A percentile compares a stretch with the other conserved stretches of the same genome.
These are phyloP conservation scores for Ciconia nigra DNA, from an alignment of 2,797 vertebrate genomes.

Conservation along the genomic window DNA sequence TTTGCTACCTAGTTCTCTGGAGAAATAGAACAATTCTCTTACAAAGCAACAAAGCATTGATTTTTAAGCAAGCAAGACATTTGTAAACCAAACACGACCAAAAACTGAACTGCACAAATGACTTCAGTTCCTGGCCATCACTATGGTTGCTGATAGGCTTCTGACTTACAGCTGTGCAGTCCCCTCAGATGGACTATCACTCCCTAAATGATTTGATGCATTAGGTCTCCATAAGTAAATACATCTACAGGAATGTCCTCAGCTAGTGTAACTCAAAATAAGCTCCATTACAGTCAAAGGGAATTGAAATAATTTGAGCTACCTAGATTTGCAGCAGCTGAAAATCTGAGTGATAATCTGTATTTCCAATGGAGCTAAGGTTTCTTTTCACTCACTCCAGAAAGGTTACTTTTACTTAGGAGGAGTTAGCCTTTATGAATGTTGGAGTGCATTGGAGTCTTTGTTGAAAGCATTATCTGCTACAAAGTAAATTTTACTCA, in stretches of 20 bases:
- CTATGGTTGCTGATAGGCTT: neutral
- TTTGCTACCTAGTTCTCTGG: neutral
- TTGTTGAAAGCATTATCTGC: neutral
- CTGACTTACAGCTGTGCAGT: neutral
- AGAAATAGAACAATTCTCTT: neutral
- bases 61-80: neutral
- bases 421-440: neutral
- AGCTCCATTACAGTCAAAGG: neutral
- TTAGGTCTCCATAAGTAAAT: neutral
- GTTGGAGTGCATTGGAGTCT: neutral
- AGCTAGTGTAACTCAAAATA: neutral
- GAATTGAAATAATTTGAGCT: neutral
- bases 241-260: neutral
- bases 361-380: neutral
- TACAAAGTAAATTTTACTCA: neutral
- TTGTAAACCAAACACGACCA: neutral
- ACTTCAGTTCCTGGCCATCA: neutral
- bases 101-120: neutral
- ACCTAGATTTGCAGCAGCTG: neutral
- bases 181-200: fast-evolving
- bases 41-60: neutral
- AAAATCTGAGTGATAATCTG: neutral
- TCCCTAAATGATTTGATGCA: neutral
- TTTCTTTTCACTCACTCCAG: fast-evolving
- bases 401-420: neutral